Evolutionary conservation across 2,113 vertebrate species (phyloP).

Genomic region (Notiomystis cincta): DNA sequence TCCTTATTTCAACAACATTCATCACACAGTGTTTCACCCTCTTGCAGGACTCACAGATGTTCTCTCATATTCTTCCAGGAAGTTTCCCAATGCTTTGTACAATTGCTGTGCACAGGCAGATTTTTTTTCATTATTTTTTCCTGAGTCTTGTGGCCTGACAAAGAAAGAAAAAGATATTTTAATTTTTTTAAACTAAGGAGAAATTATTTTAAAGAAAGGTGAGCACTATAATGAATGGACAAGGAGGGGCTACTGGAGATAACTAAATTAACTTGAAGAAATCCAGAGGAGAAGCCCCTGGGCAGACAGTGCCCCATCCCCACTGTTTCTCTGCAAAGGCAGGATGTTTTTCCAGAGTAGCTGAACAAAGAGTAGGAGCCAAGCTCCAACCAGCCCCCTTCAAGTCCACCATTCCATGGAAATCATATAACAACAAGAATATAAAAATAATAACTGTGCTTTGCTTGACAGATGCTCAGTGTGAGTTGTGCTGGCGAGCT

Average conservation of each 20-base stretch:
- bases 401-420: not conserved
- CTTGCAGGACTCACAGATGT: not conserved
- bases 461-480: not conserved
- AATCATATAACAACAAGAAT: too few relatives aligned
- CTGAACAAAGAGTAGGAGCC: not conserved
- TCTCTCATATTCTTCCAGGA: not conserved
- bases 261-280: not conserved
- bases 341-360: not conserved
- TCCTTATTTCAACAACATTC: not conserved
- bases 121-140: not conserved
- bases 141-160: not conserved
- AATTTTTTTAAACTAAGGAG: not conserved
- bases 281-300: not conserved
- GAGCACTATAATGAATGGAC: not conserved
- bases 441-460: not conserved
- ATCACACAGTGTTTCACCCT: not conserved
- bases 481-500: not conserved
- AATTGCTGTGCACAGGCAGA: not conserved
- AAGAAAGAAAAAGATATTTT: not conserved
- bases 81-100: accelerated
- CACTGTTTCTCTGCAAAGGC: accelerated
- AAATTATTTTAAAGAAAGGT: not conserved
- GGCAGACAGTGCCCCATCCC: not conserved
- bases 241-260: not conserved
- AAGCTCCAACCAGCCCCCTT: not conserved